phyloP scores from a whole-genome alignment of 2,113 vertebrate genomes.

The Anolis sagrei region DNA sequence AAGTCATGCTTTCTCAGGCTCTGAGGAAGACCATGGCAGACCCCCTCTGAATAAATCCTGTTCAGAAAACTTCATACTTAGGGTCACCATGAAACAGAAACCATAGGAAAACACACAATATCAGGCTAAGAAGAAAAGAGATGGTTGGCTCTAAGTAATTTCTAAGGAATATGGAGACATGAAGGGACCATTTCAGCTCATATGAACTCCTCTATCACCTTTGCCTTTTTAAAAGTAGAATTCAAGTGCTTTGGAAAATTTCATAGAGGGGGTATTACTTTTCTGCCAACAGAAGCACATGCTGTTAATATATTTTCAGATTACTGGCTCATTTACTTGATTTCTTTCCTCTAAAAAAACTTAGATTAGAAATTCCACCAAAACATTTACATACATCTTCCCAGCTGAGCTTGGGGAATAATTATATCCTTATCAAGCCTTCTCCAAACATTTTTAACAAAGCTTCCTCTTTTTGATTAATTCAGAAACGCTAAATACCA shows the following conservation, averaged over 20 bases:
- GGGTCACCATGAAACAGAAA: too few relatives aligned
- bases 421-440: slow-evolving; percentile 9
- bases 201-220: too few relatives aligned
- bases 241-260: slow-evolving; percentile 9
- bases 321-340: background rate
- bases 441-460: slow-evolving; percentile 24
- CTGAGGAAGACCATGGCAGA: too few relatives aligned
- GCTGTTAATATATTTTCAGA: background rate
- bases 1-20: too few relatives aligned
- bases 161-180: background rate
- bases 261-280: background rate
- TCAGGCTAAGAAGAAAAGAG: background rate
- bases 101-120: too few relatives aligned
- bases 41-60: too few relatives aligned
- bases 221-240: background rate
- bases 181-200: background rate
- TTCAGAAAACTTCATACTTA: too few relatives aligned
- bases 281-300: background rate
- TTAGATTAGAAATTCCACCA: background rate
- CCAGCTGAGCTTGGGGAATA: background rate
- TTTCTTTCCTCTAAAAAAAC: background rate
- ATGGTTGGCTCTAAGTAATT: background rate
- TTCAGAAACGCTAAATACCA: slow-evolving; percentile 4
- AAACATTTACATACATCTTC: background rate
- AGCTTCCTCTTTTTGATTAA: slow-evolving; percentile 26